Evolutionary conservation across 2,888 invertebrate genomes (phyloP), one percentile per base, ranked within the genome.

Genomic region (Oscheius myriophilus): DNA sequence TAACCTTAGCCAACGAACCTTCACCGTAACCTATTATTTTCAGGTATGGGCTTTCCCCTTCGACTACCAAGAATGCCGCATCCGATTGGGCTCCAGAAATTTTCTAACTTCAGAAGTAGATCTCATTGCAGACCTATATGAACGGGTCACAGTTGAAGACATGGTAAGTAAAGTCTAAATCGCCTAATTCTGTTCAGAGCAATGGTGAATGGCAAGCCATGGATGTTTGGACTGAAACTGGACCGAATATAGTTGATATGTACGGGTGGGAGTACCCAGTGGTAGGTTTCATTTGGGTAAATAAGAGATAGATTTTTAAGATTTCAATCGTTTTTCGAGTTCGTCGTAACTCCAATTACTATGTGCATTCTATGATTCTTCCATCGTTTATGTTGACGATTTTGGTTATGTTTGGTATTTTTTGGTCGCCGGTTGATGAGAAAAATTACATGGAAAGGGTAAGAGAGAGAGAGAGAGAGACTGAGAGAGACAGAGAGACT

Each of bases 31-130:
- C n/a, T n/a, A n/a, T n/a, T n/a, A n/a, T n/a, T 18, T 49, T 16
- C n/a, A 54, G 26, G 43, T 51, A 14, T 54, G 64, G 53, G 26
- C 55, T 12, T 65, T 65, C 25, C 64, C 64, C 14, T 65, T 65
- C 26, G 64, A 65, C 25, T 42, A 21, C n/a, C 64, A 65, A 33
- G 55, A 54, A 33, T 65, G 55, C 43, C 43, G 55, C 0, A 39
- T 65, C 23, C 53, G 55, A 26, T 54, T 55, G 33, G 46, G 26
- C 16, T 65, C 54, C 2, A 0, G 49, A 21, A 49, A 61, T 18
- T 61, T 61, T 26, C 49, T 61, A 0, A 39, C 25, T n/a, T 43
- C 23, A 2, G 58, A 58, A 43, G 45, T 58, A 11, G 25, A 41
- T 23, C 43, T 58, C 4, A 16, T 21, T 1, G 25, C 25, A 12